phyloP scores from a whole-genome alignment of 2,888 invertebrate species.

The Mylabris sibirica region DNA sequence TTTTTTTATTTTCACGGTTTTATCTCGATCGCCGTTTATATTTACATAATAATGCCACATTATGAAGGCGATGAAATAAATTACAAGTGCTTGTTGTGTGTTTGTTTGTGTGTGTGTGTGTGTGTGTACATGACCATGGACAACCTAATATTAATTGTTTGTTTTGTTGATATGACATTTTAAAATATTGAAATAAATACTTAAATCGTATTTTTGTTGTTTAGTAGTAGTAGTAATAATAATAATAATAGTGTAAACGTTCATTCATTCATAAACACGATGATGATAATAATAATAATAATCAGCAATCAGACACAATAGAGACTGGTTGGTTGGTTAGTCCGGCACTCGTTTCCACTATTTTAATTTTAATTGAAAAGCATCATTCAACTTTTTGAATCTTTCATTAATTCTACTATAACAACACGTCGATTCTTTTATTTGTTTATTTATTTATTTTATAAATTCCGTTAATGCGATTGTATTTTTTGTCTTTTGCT shows the following conservation, averaged over 20 bases:
- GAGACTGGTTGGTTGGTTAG: no score
- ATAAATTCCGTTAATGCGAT: not conserved
- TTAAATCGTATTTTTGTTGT: constrained; percentile 41
- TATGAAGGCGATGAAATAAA: constrained; percentile 31
- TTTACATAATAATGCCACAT: constrained; percentile 33
- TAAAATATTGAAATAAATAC: constrained; percentile 37
- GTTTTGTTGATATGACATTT: constrained; percentile 50
- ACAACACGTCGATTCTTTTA: no score
- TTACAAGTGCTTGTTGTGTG: constrained; percentile 22
- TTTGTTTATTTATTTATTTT: not conserved
- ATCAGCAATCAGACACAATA: not conserved
- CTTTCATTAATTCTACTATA: not conserved
- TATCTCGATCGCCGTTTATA: constrained; percentile 27
- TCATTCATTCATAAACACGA: constrained; percentile 42
- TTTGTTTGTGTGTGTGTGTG: not conserved
- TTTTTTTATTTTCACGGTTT: constrained; percentile 15
- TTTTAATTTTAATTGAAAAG: not conserved
- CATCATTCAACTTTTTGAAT: not conserved
- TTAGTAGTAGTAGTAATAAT: constrained; percentile 21
- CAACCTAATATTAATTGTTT: constrained; percentile 42
- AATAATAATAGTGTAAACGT: constrained; percentile 14
- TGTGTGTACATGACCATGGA: constrained; percentile 30
- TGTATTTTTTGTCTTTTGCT: not conserved
- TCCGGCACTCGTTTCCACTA: not conserved
- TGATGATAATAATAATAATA: not conserved